Evolutionary conservation across 2,888 invertebrate genomes (phyloP).

Genomic region (Drosophila putrida): DNA sequence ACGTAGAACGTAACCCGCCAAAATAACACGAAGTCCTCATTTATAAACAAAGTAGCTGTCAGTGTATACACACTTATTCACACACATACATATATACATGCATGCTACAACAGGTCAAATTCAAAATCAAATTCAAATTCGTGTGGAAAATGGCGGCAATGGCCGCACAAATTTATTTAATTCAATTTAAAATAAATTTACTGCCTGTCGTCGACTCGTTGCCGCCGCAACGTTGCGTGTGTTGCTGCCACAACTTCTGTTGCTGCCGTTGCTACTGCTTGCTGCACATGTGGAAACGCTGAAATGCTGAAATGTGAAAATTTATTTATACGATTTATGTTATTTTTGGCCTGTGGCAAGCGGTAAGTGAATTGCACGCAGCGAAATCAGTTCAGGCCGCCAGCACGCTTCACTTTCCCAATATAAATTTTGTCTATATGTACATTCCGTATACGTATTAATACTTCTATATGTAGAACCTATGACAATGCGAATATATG

Average conservation of each 20-base stretch:
- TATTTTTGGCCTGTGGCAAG: conserved; percentile 56
- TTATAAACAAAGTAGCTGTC: conserved; percentile 66
- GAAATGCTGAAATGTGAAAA: conserved; percentile 65
- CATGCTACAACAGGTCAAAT: conserved; percentile 67
- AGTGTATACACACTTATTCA: conserved; percentile 31
- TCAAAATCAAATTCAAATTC: conserved; percentile 48
- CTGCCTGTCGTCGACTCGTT: conserved; percentile 60
- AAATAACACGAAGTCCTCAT: conserved; percentile 50
- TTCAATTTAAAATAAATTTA: conserved; percentile 55
- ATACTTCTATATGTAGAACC: not conserved
- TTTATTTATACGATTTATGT: conserved; percentile 62
- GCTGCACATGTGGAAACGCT: conserved; percentile 63
- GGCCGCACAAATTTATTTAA: conserved; percentile 25
- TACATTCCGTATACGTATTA: conserved; percentile 11
- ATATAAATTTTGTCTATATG: conserved; percentile 8
- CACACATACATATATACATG: conserved; percentile 9
- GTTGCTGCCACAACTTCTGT: conserved; percentile 25
- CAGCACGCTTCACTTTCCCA: conserved; percentile 22
- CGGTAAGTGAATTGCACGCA: conserved; percentile 60
- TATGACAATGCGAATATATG: not conserved
- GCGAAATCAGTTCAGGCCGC: conserved; percentile 58
- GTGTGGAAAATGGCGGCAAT: conserved; percentile 34
- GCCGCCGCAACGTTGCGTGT: conserved; percentile 56
- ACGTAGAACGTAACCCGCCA: conserved; percentile 69
- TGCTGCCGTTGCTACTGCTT: conserved; percentile 17